Base-by-base conservation (phyloP, 2,113 vertebrate species). In the Ursus arctos region DNA sequence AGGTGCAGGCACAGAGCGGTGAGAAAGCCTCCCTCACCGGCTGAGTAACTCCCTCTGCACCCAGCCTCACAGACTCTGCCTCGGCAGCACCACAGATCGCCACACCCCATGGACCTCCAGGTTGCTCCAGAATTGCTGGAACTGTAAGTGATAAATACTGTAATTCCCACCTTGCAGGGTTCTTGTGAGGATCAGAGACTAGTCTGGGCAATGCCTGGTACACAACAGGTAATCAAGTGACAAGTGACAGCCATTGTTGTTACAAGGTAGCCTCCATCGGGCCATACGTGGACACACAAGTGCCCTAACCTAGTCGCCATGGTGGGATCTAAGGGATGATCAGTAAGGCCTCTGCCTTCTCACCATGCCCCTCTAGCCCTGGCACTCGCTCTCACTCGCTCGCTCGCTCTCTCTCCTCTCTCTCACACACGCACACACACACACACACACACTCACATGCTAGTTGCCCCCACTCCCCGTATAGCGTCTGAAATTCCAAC, bases 31-130 rank as follows among this genome's bases (percentile, higher is more conserved):
- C 53, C 63, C 24, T 91, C 85, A 18, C 61, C 47, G 47, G 49
- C n/a, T 51, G 36, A 31, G 19, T 7, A 67, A 7, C 2, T 53
- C 77, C 57, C n/a, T 72, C 84, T 67, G 36, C 28, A 15, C 28
- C 12, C 59, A 55, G 33, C 21, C 51, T 72, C 57, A 18, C 6
- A 59, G 47, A 36, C 47, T 43, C 81, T 26, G 76, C 77, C 24
- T 71, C n/a, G 2, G 24, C 47, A 18, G 3, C 76, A 18, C 5
- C 0, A 7, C 24, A 15, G 4, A 9, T 4, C 12, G 7, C 40
- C 47, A 4, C 63, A n/a, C 4, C 8, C 18, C 24, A 1, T 3
- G 51, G 26, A n/a, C 53, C 36, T 77, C 57, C 53, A 69, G 6
- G 24, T 49, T 63, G 9, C 49, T 51, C 13, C 7, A 63, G 74